Evolutionary conservation across 2,888 invertebrate species (phyloP).

Genomic region (Eristalis arbustorum): DNA sequence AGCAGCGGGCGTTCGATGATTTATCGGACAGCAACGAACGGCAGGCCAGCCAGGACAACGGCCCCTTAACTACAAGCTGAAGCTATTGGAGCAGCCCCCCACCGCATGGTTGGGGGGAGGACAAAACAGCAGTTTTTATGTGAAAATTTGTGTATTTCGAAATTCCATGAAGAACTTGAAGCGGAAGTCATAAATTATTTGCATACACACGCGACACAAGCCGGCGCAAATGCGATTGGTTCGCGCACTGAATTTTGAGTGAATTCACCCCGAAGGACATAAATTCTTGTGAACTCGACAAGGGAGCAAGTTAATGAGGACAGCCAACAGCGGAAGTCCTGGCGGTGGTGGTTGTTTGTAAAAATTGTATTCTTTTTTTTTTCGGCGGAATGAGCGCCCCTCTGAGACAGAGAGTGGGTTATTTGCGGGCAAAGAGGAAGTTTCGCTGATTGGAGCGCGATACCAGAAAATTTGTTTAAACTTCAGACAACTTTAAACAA

Average conservation of each 20-base stretch:
- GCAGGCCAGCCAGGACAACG: not conserved
- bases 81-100: constrained; percentile 7
- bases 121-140: not conserved
- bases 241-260: not conserved
- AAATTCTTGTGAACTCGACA: not conserved
- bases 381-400: too few species aligned
- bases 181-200: constrained; percentile 43
- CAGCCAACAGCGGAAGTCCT: not conserved
- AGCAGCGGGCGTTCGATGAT: constrained; percentile 9
- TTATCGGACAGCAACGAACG: not conserved
- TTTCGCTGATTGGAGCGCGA: too few species aligned
- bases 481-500: too few species aligned
- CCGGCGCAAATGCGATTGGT: not conserved
- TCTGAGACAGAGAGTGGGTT: too few species aligned
- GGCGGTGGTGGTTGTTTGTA: not conserved
- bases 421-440: too few species aligned
- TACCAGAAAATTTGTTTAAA: too few species aligned
- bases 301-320: not conserved
- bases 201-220: not conserved
- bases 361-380: too few species aligned
- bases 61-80: not conserved
- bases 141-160: not conserved
- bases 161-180: not conserved
- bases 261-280: not conserved
- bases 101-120: too few species aligned